Conservation (phyloP, 2,113 vertebrate species). For the Jaculus jaculus region DNA sequence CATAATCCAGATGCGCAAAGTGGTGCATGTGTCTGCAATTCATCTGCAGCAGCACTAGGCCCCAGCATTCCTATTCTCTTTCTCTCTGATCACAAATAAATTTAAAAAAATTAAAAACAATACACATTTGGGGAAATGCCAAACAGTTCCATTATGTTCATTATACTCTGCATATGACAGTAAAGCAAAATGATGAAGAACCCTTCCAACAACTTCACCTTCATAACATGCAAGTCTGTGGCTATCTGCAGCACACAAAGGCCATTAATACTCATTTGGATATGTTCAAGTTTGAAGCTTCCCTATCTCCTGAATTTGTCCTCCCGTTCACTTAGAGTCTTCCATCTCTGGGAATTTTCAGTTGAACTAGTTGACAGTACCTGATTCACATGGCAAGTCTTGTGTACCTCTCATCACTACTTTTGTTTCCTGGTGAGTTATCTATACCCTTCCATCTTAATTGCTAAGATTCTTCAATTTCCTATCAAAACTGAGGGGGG, state of each 20-base stretch:
- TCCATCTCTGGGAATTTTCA: not conserved
- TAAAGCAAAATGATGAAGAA: not conserved
- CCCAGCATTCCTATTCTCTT: too few relatives aligned
- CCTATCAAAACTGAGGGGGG: not conserved
- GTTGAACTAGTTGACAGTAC: not conserved
- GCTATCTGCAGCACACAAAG: not conserved
- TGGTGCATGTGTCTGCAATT: too few relatives aligned
- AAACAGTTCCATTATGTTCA: not conserved
- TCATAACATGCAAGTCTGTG: not conserved
- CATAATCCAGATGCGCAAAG: too few relatives aligned
- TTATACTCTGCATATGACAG: not conserved
- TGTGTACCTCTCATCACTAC: not conserved
- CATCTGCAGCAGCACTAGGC: too few relatives aligned
- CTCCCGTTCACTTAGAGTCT: not conserved
- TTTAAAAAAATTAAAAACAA: too few relatives aligned
- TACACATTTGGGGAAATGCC: not conserved
- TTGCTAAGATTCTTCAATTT: not conserved
- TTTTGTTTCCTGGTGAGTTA: not conserved
- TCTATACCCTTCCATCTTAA: not conserved
- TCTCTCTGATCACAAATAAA: too few relatives aligned
- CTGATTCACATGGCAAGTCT: not conserved
- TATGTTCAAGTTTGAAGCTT: not conserved
- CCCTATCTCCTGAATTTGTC: not conserved
- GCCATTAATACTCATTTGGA: not conserved
- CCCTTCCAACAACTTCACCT: not conserved